Percentiles rank a stretch among this genome's conserved stretches.
Conservation (phyloP, 1,140 invertebrate species). For the Amphibalanus amphitrite region DNA sequence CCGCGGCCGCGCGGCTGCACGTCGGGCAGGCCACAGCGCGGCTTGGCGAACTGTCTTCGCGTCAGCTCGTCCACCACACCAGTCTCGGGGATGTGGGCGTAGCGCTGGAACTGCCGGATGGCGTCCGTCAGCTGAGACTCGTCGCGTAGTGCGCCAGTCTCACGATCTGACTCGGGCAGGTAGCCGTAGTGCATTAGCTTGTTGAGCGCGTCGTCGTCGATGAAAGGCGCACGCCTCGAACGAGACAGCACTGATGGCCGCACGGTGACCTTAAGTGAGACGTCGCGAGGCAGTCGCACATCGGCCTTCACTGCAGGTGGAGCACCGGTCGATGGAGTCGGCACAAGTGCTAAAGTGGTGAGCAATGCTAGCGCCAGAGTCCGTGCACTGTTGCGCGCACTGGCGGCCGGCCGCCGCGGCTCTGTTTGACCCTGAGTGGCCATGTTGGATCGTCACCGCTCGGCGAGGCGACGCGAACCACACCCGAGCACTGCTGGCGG, state of each 20-base stretch:
- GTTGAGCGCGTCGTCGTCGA: not conserved
- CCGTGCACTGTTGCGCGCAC: too few species aligned
- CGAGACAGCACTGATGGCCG: too few species aligned
- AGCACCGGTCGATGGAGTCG: too few species aligned
- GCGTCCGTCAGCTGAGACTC: slow-evolving; percentile 64
- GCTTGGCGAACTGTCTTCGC: slow-evolving; percentile 46
- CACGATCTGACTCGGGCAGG: slow-evolving; percentile 51
- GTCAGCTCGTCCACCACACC: slow-evolving; percentile 63
- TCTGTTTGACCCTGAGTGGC: too few species aligned
- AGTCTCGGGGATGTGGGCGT: slow-evolving; percentile 60
- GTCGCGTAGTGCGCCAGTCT: slow-evolving; percentile 60
- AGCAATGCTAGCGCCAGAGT: not conserved
- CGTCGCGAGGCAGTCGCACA: not conserved
- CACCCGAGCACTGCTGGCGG: too few species aligned
- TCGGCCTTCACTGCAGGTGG: too few species aligned
- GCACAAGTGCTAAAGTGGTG: not conserved
- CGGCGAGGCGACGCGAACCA: too few species aligned
- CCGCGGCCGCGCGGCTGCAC: slow-evolving; percentile 20
- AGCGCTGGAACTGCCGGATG: slow-evolving; percentile 50
- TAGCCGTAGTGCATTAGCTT: slow-evolving; percentile 72
- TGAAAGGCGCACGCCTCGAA: not conserved
- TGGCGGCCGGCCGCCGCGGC: too few species aligned
- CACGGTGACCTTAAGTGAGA: not conserved
- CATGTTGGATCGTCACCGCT: too few species aligned
- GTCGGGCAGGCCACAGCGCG: slow-evolving; percentile 71